Conservation (phyloP, 2,113 vertebrate species). For the Symphodus melops region DNA sequence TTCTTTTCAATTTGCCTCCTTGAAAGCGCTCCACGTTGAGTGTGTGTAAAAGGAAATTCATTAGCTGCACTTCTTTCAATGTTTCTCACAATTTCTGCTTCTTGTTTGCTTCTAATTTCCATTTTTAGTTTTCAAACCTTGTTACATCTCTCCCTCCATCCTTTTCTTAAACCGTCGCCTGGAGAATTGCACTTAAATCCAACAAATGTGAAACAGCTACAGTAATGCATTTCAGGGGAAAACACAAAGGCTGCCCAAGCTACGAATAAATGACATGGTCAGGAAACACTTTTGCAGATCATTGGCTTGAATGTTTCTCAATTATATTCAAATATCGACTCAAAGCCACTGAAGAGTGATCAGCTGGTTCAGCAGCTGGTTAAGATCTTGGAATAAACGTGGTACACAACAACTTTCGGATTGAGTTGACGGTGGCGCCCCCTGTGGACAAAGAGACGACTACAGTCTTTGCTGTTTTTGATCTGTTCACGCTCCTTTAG, state of each 20-base stretch:
- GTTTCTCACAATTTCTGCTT: background rate
- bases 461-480: too few species aligned
- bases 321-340: background rate
- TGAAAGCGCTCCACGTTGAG: background rate
- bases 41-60: slow-evolving; percentile 3
- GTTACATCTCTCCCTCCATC: background rate
- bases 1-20: background rate
- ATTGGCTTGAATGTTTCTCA: background rate
- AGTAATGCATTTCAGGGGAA: background rate
- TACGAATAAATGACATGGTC: background rate
- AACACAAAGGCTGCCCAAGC: background rate
- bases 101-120: background rate
- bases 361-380: background rate
- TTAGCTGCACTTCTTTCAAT: background rate
- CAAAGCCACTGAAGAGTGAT: background rate
- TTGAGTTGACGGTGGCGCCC: too few species aligned
- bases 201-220: background rate
- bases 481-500: too few species aligned
- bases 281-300: background rate
- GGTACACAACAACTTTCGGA: too few species aligned
- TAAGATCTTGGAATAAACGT: background rate
- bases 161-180: background rate
- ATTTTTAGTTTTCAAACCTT: background rate
- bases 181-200: background rate
- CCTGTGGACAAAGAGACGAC: too few species aligned